Percentiles rank a stretch among this genome's conserved stretches.
Evolutionary conservation across 2,888 invertebrate genomes (phyloP).

Genomic region (Lordiphosa fenestrarum): DNA sequence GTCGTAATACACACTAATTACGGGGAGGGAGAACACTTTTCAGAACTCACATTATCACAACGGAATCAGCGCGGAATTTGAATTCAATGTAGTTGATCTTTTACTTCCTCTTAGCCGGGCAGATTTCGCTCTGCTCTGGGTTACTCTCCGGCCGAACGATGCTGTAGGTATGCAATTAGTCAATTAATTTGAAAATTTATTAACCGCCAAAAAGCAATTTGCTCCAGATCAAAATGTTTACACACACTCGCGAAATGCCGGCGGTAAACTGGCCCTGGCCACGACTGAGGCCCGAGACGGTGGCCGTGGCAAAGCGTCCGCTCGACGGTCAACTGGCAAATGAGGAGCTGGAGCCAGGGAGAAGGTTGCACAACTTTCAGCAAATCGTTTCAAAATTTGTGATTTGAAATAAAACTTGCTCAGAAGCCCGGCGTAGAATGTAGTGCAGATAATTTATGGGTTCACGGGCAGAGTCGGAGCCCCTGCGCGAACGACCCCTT

Average conservation of each 20-base stretch:
- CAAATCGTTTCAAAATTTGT: slow-evolving; percentile 22
- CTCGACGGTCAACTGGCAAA: slow-evolving; percentile 35
- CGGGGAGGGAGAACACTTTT: slow-evolving; percentile 1
- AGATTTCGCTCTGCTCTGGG: slow-evolving; percentile 1
- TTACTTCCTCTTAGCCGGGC: slow-evolving; percentile 6
- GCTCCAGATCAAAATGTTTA: slow-evolving; percentile 56
- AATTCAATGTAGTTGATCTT: slow-evolving; percentile 23
- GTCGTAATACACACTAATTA: slow-evolving; percentile 19
- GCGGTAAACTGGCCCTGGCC: slow-evolving; percentile 66
- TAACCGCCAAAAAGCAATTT: slow-evolving; percentile 75
- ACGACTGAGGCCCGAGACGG: slow-evolving; percentile 15
- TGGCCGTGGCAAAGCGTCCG: slow-evolving; percentile 19
- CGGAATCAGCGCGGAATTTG: slow-evolving; percentile 31
- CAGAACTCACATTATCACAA: slow-evolving; percentile 15
- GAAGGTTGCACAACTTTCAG: slow-evolving; percentile 34
- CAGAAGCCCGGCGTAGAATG: slow-evolving; percentile 34
- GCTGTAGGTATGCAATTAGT: slow-evolving; percentile 77
- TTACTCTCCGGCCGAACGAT: slow-evolving; percentile 8
- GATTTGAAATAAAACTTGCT: slow-evolving; percentile 19
- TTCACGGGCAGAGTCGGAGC: slow-evolving; percentile 26
- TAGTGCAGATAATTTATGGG: slow-evolving; percentile 63
- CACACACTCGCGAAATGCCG: slow-evolving; percentile 68
- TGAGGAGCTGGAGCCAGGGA: slow-evolving; percentile 15
- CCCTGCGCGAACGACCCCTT: slow-evolving; percentile 19
- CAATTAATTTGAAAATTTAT: slow-evolving; percentile 78